Percentiles rank a stretch among this genome's conserved stretches.
Conservation (phyloP, 2,888 invertebrate genomes). For the Oxycera nigricornis region DNA sequence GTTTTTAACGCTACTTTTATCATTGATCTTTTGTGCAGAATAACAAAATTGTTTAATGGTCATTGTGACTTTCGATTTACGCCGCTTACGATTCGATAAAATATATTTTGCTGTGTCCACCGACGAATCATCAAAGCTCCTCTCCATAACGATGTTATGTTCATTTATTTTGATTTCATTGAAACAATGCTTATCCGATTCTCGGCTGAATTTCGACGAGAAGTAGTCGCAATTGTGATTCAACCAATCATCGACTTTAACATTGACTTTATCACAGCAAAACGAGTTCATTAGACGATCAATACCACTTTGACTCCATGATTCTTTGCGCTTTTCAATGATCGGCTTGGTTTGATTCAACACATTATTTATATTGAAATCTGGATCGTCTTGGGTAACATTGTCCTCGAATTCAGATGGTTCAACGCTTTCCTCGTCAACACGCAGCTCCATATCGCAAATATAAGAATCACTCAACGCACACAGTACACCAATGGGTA, state of each 20-base stretch:
- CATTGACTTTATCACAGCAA: background rate
- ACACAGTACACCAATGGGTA: background rate
- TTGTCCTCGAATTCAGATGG: slow-evolving; percentile 29
- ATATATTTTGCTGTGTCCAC: slow-evolving; percentile 46
- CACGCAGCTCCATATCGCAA: no score
- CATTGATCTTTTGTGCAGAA: background rate
- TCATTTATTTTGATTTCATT: slow-evolving; percentile 15
- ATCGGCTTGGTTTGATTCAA: slow-evolving; percentile 40
- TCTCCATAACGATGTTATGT: slow-evolving; percentile 6
- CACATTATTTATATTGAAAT: slow-evolving; percentile 23
- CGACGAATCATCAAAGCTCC: slow-evolving; percentile 9
- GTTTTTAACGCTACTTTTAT: no score
- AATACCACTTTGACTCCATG: slow-evolving; percentile 29
- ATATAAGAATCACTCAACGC: background rate
- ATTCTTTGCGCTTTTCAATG: slow-evolving; percentile 33
- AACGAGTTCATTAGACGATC: slow-evolving; percentile 40
- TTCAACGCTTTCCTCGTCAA: slow-evolving; percentile 25
- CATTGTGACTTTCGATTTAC: slow-evolving; percentile 29
- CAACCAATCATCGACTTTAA: slow-evolving; percentile 42
- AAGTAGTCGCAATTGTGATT: slow-evolving; percentile 16
- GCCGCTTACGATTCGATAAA: slow-evolving; percentile 44
- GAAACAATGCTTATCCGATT: background rate
- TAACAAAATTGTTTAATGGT: slow-evolving; percentile 44
- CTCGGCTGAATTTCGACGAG: background rate
- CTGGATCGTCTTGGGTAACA: slow-evolving; percentile 12